These are phyloP conservation scores for Erebia epiphron DNA, from an alignment of 2,888 invertebrate genomes.

Conservation along the genomic window DNA sequence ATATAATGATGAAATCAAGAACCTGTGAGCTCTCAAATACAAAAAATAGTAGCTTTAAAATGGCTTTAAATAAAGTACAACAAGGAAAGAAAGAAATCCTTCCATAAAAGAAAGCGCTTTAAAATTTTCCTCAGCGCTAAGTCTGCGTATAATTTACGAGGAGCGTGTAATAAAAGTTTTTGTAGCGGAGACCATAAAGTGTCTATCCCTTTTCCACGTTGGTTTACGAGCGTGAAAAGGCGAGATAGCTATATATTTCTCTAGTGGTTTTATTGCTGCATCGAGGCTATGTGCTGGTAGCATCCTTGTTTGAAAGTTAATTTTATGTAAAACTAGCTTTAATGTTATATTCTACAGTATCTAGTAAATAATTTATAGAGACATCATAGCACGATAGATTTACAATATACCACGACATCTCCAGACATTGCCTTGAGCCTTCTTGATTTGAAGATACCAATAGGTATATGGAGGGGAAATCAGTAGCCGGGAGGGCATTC, in stretches of 20 bases:
- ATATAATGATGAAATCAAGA: too few relatives aligned
- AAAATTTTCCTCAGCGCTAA: constrained; percentile 60
- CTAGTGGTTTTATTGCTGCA: constrained; percentile 70
- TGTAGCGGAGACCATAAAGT: constrained; percentile 73
- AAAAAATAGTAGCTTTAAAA: constrained; percentile 8
- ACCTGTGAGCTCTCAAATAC: background rate
- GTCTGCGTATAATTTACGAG: constrained; percentile 77
- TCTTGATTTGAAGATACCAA: too few relatives aligned
- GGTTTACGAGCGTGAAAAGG: constrained; percentile 73
- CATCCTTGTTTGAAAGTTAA: constrained; percentile 38
- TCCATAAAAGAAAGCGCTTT: constrained; percentile 48
- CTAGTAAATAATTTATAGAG: background rate
- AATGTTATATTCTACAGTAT: background rate
- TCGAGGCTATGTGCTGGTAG: constrained; percentile 46
- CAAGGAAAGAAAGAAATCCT: constrained; percentile 31
- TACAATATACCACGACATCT: background rate
- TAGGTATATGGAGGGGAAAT: too few relatives aligned
- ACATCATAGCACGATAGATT: background rate
- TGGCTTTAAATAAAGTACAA: constrained; percentile 19
- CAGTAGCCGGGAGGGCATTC: too few relatives aligned
- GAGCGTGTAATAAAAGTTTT: constrained; percentile 75
- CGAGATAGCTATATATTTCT: constrained; percentile 72
- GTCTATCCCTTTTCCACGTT: constrained; percentile 63
- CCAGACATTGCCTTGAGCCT: too few relatives aligned
- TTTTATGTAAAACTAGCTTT: constrained; percentile 34